Conservation (phyloP, 2,797 vertebrate species). For the Trachops cirrhosus region DNA sequence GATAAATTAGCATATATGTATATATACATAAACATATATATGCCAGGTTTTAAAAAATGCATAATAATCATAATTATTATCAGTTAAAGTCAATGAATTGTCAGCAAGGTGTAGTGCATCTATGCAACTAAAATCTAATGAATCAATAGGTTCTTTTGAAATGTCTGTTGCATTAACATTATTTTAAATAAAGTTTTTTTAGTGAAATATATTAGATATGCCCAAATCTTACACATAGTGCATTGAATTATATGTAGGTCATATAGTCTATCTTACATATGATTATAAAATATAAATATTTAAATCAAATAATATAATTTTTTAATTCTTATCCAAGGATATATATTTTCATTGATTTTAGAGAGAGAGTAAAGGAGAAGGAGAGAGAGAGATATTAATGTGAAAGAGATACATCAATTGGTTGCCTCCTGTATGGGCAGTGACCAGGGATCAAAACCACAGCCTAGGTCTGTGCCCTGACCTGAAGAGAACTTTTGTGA, state of each 20-base stretch:
- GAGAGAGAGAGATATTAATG: not conserved
- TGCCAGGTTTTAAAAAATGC: not conserved
- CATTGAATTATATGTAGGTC: not conserved
- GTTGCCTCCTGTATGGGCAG: not conserved
- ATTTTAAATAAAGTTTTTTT: conserved; percentile 54
- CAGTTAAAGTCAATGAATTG: not conserved
- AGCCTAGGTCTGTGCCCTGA: not conserved
- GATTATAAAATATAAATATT: not conserved
- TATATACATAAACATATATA: not conserved
- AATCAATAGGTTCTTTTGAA: conserved; percentile 69
- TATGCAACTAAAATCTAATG: conserved; percentile 49
- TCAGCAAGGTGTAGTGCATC: not conserved
- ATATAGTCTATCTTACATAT: not conserved
- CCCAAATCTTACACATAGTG: not conserved
- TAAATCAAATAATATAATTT: not conserved
- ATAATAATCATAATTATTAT: not conserved
- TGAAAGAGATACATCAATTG: not conserved
- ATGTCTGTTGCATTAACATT: conserved; percentile 45
- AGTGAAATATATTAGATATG: not conserved
- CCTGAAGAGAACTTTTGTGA: not conserved
- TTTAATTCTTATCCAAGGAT: not conserved
- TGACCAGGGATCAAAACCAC: not conserved
- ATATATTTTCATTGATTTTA: not conserved
- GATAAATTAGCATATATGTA: not conserved
- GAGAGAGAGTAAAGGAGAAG: not conserved